Evolutionary conservation across 1,140 invertebrate species (phyloP).

Genomic region (Drosophila guanche): DNA sequence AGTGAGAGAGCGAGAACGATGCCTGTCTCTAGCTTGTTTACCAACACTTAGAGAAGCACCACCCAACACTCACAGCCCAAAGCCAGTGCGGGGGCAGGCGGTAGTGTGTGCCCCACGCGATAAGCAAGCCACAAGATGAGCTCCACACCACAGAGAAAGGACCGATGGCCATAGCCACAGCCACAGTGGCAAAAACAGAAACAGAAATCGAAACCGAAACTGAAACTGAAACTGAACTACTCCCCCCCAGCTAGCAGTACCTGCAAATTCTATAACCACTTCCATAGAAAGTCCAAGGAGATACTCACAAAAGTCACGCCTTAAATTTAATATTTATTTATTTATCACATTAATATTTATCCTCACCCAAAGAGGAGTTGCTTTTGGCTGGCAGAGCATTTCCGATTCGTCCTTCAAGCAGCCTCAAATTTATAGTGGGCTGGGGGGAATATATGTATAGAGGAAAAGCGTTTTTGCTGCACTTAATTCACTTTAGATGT

Average conservation of each 20-base stretch:
- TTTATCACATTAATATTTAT: too few species aligned
- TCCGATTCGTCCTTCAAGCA: neutral
- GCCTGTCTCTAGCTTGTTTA: constrained; percentile 70
- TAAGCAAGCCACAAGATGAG: constrained; percentile 33
- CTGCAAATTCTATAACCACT: neutral
- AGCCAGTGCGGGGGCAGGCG: neutral
- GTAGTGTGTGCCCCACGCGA: constrained; percentile 31
- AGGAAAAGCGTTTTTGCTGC: constrained; percentile 32
- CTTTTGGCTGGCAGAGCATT: neutral
- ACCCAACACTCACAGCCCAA: too few species aligned
- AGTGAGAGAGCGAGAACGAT: constrained; percentile 1
- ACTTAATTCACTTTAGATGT: constrained; percentile 66
- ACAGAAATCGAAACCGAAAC: too few species aligned
- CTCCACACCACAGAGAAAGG: neutral
- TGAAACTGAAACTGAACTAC: too few species aligned
- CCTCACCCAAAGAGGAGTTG: too few species aligned
- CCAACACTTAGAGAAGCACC: constrained; percentile 66
- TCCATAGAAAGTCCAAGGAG: too few species aligned
- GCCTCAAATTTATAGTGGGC: neutral
- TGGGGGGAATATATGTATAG: neutral
- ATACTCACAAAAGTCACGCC: too few species aligned
- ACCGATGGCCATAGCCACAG: too few species aligned
- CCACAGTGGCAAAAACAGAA: too few species aligned
- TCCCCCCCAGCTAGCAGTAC: too few species aligned
- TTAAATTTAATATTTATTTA: too few species aligned